Percentiles rank a stretch among this genome's conserved stretches.
Conservation (phyloP, 1,140 invertebrate species). For the Phymorhynchus buccinoides region DNA sequence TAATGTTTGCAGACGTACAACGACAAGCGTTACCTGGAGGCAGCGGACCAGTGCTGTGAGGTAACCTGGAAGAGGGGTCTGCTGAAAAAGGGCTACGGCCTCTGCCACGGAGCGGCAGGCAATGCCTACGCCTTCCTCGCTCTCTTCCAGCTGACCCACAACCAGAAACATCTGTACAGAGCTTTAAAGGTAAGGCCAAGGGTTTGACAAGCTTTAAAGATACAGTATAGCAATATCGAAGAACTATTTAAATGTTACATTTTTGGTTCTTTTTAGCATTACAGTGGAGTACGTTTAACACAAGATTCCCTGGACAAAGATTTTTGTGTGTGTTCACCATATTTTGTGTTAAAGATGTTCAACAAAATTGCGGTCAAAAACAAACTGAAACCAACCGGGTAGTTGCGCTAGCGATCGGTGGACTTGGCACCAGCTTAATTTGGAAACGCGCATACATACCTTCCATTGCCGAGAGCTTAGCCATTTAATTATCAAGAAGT, state of each 20-base stretch:
- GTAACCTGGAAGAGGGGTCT: slow-evolving; percentile 89
- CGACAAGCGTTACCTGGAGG: slow-evolving; percentile 83
- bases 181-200: slow-evolving; percentile 75
- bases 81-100: slow-evolving; percentile 90
- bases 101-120: slow-evolving; percentile 93
- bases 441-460: too few relatives aligned
- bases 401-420: too few relatives aligned
- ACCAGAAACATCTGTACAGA: slow-evolving; percentile 82
- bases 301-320: too few relatives aligned
- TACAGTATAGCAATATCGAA: background rate
- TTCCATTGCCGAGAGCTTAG: too few relatives aligned
- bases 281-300: too few relatives aligned
- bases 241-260: too few relatives aligned
- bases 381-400: background rate
- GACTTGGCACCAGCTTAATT: too few relatives aligned
- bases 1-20: slow-evolving; percentile 78
- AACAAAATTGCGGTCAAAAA: too few relatives aligned
- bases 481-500: too few relatives aligned
- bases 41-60: slow-evolving; percentile 82
- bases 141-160: slow-evolving; percentile 85
- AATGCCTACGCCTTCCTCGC: slow-evolving; percentile 91
- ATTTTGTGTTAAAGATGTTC: too few relatives aligned
- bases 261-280: background rate
- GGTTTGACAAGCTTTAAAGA: background rate
- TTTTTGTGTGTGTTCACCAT: too few relatives aligned